These are phyloP conservation scores for Cremastinae sp. DNA, from an alignment of 2,888 invertebrate species.

Conservation along the genomic window DNA sequence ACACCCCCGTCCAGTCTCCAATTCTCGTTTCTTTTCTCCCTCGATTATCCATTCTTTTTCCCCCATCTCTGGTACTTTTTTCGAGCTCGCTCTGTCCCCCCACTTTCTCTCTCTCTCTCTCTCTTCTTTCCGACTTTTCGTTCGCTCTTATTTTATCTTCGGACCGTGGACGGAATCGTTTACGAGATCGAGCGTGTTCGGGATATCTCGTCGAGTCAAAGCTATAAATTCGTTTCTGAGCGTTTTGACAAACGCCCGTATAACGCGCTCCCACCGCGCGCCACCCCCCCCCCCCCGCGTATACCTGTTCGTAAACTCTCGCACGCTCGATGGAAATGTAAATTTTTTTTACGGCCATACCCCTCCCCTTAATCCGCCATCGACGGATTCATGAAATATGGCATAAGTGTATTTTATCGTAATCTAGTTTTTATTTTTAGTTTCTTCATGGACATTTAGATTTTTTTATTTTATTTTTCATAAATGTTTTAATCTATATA, in stretches of 20 bases:
- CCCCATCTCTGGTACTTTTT: background rate
- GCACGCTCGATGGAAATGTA: conserved; percentile 27
- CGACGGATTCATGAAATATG: too few species aligned
- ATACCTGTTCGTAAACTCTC: conserved; percentile 35
- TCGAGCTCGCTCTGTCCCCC: background rate
- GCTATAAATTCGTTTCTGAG: conserved; percentile 51
- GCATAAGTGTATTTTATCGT: too few species aligned
- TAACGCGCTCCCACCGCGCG: background rate
- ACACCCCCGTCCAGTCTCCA: conserved; percentile 46
- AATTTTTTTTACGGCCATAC: conserved; percentile 33
- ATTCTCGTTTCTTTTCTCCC: conserved; percentile 35
- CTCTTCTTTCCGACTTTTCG: background rate
- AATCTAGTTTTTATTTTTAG: background rate
- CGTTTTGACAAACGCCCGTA: conserved; percentile 55
- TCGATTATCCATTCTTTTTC: conserved; percentile 8
- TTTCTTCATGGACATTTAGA: too few species aligned
- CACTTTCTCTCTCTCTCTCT: conserved; percentile 4
- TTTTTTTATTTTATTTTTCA: too few species aligned
- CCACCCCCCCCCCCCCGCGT: background rate
- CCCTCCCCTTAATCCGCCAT: conserved; percentile 7
- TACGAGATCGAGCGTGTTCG: conserved; percentile 55
- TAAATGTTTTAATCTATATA: too few species aligned
- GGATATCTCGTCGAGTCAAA: conserved; percentile 34
- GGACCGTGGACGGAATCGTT: conserved; percentile 55
- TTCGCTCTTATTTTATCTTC: conserved; percentile 33